A percentile compares a stretch with the other conserved stretches of the same genome.
Conservation (phyloP, 2,888 invertebrate genomes). For the Phaedon cochleariae region DNA sequence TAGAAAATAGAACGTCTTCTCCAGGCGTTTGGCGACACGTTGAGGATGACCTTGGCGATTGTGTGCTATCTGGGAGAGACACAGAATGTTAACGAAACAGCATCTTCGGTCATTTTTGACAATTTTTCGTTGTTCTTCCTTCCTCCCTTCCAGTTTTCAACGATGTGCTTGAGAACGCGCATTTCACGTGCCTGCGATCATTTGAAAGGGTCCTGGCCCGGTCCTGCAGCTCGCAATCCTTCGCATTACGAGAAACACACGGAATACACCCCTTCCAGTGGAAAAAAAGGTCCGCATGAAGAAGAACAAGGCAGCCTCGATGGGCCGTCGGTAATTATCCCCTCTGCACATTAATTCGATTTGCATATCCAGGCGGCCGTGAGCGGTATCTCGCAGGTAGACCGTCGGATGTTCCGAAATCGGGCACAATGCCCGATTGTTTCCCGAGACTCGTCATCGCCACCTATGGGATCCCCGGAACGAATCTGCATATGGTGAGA, state of each 20-base stretch:
- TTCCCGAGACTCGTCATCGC: slow-evolving; percentile 53
- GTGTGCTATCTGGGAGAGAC: no score
- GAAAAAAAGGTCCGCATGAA: neutral
- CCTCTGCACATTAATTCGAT: slow-evolving; percentile 52
- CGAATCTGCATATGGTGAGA: slow-evolving; percentile 57
- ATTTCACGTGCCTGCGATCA: no score
- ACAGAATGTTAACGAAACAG: no score
- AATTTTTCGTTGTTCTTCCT: no score
- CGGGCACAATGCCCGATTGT: slow-evolving; percentile 51
- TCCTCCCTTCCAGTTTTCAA: no score
- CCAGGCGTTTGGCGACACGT: no score
- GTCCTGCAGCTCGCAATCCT: slow-evolving; percentile 20
- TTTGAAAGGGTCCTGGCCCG: slow-evolving; percentile 9
- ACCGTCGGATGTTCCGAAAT: slow-evolving; percentile 38
- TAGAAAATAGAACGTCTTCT: no score
- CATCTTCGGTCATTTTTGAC: no score
- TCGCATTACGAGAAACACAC: slow-evolving; percentile 20
- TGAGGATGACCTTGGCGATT: no score
- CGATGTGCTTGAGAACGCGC: no score
- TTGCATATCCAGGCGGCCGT: slow-evolving; percentile 48
- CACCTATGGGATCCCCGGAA: slow-evolving; percentile 56
- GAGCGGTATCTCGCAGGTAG: slow-evolving; percentile 45
- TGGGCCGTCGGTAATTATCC: slow-evolving; percentile 51
- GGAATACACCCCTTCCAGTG: slow-evolving; percentile 10
- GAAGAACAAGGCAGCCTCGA: slow-evolving; percentile 35